Evolutionary conservation across 2,888 invertebrate species (phyloP).

Genomic region (Pristionchus arcanus): DNA sequence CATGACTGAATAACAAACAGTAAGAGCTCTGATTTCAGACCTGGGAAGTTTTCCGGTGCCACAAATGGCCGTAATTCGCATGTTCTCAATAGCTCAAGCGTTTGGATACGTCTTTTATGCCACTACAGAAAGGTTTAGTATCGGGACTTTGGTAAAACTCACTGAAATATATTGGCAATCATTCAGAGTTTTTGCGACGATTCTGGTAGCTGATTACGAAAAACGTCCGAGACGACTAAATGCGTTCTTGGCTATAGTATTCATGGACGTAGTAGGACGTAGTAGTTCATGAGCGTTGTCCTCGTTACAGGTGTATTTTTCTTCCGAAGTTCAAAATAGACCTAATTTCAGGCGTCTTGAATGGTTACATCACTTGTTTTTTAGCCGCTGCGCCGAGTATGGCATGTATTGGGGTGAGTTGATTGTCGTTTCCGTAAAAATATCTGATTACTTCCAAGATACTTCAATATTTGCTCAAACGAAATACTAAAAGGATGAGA

Average conservation of each 20-base stretch:
- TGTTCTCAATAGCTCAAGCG: background rate
- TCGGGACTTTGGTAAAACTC: background rate
- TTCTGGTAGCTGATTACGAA: background rate
- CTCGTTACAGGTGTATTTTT: background rate
- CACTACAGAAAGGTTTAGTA: background rate
- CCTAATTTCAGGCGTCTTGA: background rate
- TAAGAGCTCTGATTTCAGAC: background rate
- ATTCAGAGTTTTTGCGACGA: background rate
- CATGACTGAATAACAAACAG: background rate
- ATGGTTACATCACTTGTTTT: background rate
- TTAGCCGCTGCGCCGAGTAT: background rate
- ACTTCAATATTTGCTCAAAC: background rate
- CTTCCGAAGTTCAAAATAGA: background rate
- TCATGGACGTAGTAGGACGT: background rate
- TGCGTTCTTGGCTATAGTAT: background rate
- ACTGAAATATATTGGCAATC: background rate
- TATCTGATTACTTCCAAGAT: background rate
- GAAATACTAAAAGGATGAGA: background rate
- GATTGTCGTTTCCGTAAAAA: background rate
- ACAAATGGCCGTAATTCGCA: background rate
- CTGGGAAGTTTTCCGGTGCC: background rate
- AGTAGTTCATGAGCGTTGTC: background rate
- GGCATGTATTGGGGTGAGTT: background rate
- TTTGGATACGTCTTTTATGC: background rate
- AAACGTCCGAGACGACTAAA: background rate